Base-by-base conservation (phyloP, 37 sponge, comb jelly and placozoan genomes). In the Hexactinellida sp. region DNA sequence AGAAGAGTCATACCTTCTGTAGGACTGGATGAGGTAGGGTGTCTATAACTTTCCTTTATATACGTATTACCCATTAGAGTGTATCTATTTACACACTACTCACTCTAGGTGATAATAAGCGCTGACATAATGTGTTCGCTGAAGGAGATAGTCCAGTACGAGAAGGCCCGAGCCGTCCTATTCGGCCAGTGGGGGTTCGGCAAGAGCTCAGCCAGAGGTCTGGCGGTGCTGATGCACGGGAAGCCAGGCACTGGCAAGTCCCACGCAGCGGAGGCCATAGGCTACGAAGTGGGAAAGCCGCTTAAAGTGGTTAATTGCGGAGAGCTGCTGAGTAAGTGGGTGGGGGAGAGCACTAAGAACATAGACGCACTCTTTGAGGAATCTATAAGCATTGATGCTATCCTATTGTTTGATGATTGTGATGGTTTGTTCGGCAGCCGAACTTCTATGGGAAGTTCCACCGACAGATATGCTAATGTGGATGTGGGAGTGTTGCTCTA, bases 181-280 rank as follows among this genome's bases (percentile, higher is more conserved):
- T 93, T 93, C 89, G 93, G 93, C 28, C 93, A 93, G 87, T 93
- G 93, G 93, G 93, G 93, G 39, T 93, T 93, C 89, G 91, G 85
- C 24, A 82, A 63, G 23, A 87, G 41, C n/a, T 85, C 85, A 13
- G 16, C 85, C 0, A 55, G 90, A 86, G 94, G 94, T 36, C 37
- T 93, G 37, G 91, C 94, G 38, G 90, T 89, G 1, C 87, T 93
- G 16, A 41, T 93, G 36, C 94, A 93, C 84, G 94, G 94, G 32
- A 83, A 88, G 36, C 94, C 94, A 28, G 94, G 94, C 3, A 93
- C 94, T 82, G 94, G 94, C 37, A 93, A 93, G 55, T 83, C 92
- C 10, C 63, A 88, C 10, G 92, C 94, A 54, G 94, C 94, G 38
- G 90, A 90, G 63, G 94, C 94, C 30, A 51, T 94, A 23, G 94